Percentiles rank a stretch among this genome's conserved stretches.
phyloP scores from a whole-genome alignment of 2,888 invertebrate genomes.

The Proisotoma minuta region DNA sequence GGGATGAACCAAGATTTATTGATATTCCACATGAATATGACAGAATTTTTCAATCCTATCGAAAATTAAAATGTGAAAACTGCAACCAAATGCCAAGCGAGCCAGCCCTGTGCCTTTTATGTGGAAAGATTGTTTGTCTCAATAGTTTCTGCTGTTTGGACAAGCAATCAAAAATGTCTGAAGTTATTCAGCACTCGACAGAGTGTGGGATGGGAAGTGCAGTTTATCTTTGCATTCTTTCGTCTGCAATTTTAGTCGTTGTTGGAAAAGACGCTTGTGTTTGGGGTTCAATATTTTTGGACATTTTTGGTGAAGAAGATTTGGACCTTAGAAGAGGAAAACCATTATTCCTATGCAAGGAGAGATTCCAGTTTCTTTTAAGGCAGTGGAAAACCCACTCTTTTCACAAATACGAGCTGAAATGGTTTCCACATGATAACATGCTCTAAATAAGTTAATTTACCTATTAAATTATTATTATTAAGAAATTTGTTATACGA shows the following conservation, averaged over 20 bases:
- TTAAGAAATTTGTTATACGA: background rate
- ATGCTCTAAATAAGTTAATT: background rate
- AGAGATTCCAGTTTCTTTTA: conserved; percentile 32
- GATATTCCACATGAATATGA: conserved; percentile 32
- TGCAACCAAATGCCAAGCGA: conserved; percentile 28
- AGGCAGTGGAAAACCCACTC: conserved; percentile 32
- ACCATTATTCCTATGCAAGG: conserved; percentile 35
- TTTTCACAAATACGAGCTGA: conserved; percentile 30
- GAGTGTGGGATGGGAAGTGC: conserved; percentile 33
- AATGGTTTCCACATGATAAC: conserved; percentile 33
- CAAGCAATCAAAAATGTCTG: conserved; percentile 18
- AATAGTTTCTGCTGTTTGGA: conserved; percentile 34
- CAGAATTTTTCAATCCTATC: conserved; percentile 31
- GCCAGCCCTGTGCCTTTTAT: conserved; percentile 32
- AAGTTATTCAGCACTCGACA: conserved; percentile 27
- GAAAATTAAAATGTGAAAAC: conserved; percentile 26
- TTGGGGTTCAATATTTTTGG: conserved; percentile 40
- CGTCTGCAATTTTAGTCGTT: conserved; percentile 32
- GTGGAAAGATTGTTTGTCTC: conserved; percentile 32
- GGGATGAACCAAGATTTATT: conserved; percentile 27
- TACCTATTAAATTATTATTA: background rate
- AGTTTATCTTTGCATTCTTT: conserved; percentile 29
- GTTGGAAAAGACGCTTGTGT: conserved; percentile 31
- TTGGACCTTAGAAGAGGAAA: conserved; percentile 35
- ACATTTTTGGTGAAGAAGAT: conserved; percentile 37